Base-by-base conservation (phyloP, 2,888 invertebrate species). In the Eristalis intricaria region DNA sequence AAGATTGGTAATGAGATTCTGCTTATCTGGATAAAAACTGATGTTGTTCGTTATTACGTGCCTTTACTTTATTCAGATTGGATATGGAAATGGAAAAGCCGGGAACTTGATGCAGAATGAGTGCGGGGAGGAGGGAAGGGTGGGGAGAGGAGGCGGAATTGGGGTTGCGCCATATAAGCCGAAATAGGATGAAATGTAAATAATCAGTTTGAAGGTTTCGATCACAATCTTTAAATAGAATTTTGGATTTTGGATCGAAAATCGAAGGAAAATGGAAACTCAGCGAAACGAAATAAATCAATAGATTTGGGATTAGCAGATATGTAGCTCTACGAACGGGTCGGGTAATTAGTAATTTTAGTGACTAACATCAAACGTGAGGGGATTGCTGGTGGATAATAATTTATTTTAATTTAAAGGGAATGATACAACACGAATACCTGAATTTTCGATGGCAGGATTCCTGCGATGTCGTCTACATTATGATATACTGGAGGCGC, bases 1-100 rank as follows among this genome's bases (percentile, higher is more conserved):
- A 83, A 76, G 83, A 86, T 83, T 58, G 68, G 79, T 87, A 87
- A 87, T 87, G 87, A 87, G 84, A 87, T 87, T 87, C 84, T 76
- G 75, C 73, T 87, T 84, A 87, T 87, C 84, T 79, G 83, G 87
- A 87, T 87, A 73, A 61, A 71, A 84, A 84, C 73, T 71, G 87
- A 86, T 86, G 80, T 22, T 78, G 65, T 76, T 76, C 66, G 75
- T 79, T 83, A 58, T 61, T 77, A 83, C 77, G 83, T 83, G 77
- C 77, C 70, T 74, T 71, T 71, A 75, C 74, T 78, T 86, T 70
- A 70, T 86, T 83, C 70, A 63, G 66, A 71, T 83, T 86, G 82
- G 82, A 78, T 70, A 50, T 69, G 65, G 64, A 29, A 77, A 50
- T 69, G 65, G 60, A 29, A 77, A 29, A 58, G 74, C 50, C 32